Evolutionary conservation across 2,113 vertebrate genomes (phyloP).

Genomic region (Misgurnus mizolepis): DNA sequence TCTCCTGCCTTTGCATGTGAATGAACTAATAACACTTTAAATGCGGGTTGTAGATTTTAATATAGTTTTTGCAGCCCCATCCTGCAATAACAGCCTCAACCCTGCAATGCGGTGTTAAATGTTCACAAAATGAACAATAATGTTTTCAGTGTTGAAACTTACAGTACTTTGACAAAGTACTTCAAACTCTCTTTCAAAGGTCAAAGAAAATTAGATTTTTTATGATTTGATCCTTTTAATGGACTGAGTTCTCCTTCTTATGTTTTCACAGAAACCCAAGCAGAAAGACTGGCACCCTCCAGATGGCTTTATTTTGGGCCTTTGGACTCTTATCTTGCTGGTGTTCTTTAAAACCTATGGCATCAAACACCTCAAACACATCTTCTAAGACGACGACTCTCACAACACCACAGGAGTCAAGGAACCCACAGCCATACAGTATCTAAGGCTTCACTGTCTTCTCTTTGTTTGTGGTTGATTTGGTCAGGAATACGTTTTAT

Average conservation of each 20-base stretch:
- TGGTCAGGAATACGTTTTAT: constrained; percentile 19
- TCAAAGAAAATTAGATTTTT: not conserved
- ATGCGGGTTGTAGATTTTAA: not conserved
- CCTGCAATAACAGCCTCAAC: not conserved
- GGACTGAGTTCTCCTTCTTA: not conserved
- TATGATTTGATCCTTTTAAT: not conserved
- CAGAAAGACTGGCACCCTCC: constrained; percentile 97
- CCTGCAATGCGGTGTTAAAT: not conserved
- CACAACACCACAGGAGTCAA: not conserved
- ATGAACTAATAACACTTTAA: not conserved
- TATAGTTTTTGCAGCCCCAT: not conserved
- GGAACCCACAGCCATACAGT: not conserved
- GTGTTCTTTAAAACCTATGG: constrained; percentile 97
- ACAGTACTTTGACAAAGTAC: not conserved
- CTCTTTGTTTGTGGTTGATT: constrained; percentile 13
- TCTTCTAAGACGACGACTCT: constrained; percentile 78
- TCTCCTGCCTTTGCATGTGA: not conserved
- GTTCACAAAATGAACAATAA: not conserved
- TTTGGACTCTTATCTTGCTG: constrained; percentile 95
- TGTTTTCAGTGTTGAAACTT: not conserved
- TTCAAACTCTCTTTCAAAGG: not conserved
- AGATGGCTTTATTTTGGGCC: constrained; percentile 94
- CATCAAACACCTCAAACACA: constrained; percentile 95
- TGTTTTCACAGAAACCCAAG: constrained; percentile 87
- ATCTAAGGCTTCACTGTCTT: not conserved